Evolutionary conservation across 2,888 invertebrate species (phyloP).

Genomic region (Teinopalpus imperialis): DNA sequence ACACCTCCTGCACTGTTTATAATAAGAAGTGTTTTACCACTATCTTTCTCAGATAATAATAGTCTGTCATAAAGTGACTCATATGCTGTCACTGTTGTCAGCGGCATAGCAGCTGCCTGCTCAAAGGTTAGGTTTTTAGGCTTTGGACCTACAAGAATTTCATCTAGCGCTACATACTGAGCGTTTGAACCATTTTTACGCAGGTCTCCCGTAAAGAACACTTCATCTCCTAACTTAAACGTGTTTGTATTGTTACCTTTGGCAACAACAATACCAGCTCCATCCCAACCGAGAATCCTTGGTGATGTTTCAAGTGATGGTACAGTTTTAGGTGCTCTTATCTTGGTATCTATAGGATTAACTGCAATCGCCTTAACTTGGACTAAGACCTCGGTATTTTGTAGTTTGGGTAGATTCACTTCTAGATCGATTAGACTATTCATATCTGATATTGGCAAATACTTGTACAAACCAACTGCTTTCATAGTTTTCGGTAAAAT

Average conservation of each 20-base stretch:
- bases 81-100: constrained; percentile 57
- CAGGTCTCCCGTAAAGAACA: constrained; percentile 62
- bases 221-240: constrained; percentile 64
- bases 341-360: constrained; percentile 68
- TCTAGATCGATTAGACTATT: constrained; percentile 63
- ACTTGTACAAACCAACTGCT: constrained; percentile 68
- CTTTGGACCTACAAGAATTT: constrained; percentile 56
- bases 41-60: constrained; percentile 58
- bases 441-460: constrained; percentile 59
- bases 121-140: constrained; percentile 63
- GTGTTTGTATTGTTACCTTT: constrained; percentile 50
- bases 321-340: constrained; percentile 57
- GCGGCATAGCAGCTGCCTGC: constrained; percentile 70
- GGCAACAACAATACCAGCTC: constrained; percentile 59
- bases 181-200: constrained; percentile 63
- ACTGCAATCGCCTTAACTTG: constrained; percentile 67
- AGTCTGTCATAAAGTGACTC: constrained; percentile 62
- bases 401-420: constrained; percentile 51
- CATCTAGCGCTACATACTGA: constrained; percentile 59
- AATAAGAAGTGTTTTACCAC: constrained; percentile 58
- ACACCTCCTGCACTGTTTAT: constrained; percentile 73
- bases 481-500: constrained; percentile 62
- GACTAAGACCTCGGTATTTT: constrained; percentile 56
- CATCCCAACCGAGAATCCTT: constrained; percentile 67
- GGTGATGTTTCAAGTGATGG: constrained; percentile 53